phyloP scores from a whole-genome alignment of 2,113 vertebrate genomes.

The Phalacrocorax aristotelis region DNA sequence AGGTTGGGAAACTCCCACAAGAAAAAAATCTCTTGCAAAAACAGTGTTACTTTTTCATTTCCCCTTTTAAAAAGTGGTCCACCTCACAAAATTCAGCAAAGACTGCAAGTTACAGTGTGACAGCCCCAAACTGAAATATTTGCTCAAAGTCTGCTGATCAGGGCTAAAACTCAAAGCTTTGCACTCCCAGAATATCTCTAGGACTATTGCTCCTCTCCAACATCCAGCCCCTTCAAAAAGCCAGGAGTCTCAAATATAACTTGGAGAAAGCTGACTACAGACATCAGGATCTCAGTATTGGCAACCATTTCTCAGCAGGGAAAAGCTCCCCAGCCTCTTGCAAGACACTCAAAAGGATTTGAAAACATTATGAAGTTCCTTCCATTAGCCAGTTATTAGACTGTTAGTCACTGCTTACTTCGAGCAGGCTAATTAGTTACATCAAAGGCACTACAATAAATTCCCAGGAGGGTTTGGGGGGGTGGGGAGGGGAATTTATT shows the following conservation, averaged over 20 bases:
- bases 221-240: background rate
- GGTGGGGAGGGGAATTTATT: background rate
- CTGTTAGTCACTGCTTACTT: slow-evolving; percentile 70
- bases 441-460: slow-evolving; percentile 77
- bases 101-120: fast-evolving
- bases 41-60: background rate
- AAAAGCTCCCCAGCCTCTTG: slow-evolving; percentile 18
- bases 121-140: background rate
- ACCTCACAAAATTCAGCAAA: background rate
- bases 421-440: slow-evolving; percentile 76
- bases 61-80: background rate
- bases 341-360: slow-evolving; percentile 44
- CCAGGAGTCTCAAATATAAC: background rate
- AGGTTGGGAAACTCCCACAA: background rate
- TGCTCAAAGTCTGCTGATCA: background rate
- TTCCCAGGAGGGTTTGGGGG: slow-evolving; percentile 49
- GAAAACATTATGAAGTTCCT: slow-evolving; percentile 58
- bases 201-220: background rate
- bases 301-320: background rate
- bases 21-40: background rate
- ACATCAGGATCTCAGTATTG: background rate
- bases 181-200: background rate
- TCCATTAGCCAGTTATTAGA: slow-evolving; percentile 69
- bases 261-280: background rate
- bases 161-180: background rate